Percentiles rank a stretch among this genome's conserved stretches.
Conservation (phyloP, 2,888 invertebrate species). For the Helicoverpa assulta region DNA sequence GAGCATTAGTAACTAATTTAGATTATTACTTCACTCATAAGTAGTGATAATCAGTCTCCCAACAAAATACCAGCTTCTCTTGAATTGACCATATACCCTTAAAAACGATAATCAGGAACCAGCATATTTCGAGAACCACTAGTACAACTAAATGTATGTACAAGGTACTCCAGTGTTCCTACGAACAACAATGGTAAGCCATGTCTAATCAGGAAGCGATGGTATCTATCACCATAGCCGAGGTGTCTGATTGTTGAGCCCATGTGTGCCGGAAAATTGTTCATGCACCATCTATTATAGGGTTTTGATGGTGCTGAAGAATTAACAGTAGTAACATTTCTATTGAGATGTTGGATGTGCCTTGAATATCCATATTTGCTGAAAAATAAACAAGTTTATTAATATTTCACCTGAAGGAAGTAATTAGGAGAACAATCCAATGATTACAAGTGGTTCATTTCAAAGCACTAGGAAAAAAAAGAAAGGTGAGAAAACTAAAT, state of each 20-base stretch:
- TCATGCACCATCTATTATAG: constrained; percentile 20
- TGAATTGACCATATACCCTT: neutral
- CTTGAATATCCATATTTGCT: too few species aligned
- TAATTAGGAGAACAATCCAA: too few species aligned
- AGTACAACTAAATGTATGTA: constrained; percentile 13
- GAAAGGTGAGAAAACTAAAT: too few species aligned
- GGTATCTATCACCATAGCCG: constrained; percentile 63
- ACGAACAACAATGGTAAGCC: constrained; percentile 67
- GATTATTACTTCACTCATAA: too few species aligned
- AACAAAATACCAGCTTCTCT: neutral
- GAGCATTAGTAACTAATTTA: too few species aligned
- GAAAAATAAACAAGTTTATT: too few species aligned
- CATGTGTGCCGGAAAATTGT: constrained; percentile 50
- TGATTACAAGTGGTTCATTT: too few species aligned
- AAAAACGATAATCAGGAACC: neutral
- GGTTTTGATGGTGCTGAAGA: neutral
- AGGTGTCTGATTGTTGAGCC: constrained; percentile 60
- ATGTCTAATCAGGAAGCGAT: constrained; percentile 78
- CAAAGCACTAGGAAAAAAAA: too few species aligned
- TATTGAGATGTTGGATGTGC: neutral
- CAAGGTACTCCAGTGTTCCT: constrained; percentile 46
- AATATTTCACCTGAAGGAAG: too few species aligned
- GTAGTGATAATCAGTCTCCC: too few species aligned
- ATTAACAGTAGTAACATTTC: neutral
- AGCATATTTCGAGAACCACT: constrained; percentile 11